Conservation (phyloP, 2,888 invertebrate genomes). For the Dyspetes luteomarginatus region DNA sequence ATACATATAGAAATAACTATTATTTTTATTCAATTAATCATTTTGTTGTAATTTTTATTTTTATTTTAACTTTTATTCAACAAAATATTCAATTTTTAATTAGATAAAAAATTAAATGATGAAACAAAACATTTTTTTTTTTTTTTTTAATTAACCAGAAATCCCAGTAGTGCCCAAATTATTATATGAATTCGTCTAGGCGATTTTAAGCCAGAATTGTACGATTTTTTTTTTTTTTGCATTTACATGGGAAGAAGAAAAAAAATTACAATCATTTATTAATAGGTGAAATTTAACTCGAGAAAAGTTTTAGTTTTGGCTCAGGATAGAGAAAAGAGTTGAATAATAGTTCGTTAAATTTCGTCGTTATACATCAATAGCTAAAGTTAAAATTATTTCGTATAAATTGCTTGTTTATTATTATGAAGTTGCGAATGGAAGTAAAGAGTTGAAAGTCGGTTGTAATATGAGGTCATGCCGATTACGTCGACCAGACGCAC, state of each 20-base stretch:
- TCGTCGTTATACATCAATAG: constrained; percentile 2
- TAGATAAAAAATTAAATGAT: background rate
- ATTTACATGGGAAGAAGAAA: constrained; percentile 24
- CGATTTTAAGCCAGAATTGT: too few species aligned
- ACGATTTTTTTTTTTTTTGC: constrained; percentile 18
- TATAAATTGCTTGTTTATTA: background rate
- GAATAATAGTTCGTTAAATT: constrained; percentile 45
- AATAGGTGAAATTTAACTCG: constrained; percentile 50
- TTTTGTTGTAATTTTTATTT: too few species aligned
- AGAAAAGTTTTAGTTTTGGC: constrained; percentile 48
- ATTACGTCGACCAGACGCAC: constrained; percentile 62
- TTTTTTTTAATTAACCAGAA: too few species aligned
- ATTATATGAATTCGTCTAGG: too few species aligned
- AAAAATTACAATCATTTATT: constrained; percentile 60
- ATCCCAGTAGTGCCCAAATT: too few species aligned
- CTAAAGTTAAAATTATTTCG: constrained; percentile 3
- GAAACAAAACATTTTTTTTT: too few species aligned
- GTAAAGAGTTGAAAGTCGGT: constrained; percentile 38
- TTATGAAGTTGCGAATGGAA: background rate
- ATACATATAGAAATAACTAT: too few species aligned
- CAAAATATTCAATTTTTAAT: background rate
- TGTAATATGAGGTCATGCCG: constrained; percentile 63
- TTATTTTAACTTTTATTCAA: background rate
- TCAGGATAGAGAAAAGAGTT: constrained; percentile 24
- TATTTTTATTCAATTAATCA: too few species aligned